Base-by-base conservation (phyloP, 2,797 vertebrate genomes). In the Spinibarbus caldwelli region DNA sequence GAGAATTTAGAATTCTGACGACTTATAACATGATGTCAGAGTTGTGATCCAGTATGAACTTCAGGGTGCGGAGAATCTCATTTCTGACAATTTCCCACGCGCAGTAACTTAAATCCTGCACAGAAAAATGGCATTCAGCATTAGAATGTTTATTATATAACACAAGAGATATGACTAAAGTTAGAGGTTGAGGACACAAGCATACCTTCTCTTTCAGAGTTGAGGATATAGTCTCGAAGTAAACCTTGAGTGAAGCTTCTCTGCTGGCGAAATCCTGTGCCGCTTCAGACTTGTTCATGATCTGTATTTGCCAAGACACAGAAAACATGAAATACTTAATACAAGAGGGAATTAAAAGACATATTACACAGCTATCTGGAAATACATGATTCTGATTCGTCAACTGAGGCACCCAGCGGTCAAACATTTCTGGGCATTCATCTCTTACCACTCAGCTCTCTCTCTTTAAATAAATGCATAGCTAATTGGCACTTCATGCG, bases 61-160 rank as follows among this genome's bases (percentile, higher is more conserved):
- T 41, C 3, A 91, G 71, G 14, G 67, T 81, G 15, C 9, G 31
- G 7, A 89, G 17, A 62, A 87, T 59, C 47, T 90, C 85, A 3
- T 80, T 67, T 34, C 89, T 75, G 5, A 79, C 83, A 5, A 89
- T 62, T 82, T 91, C 89, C 89, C 89, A 91, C 0, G 86, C 88
- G 1, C 90, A 91, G 62, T 38, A 70, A 17, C 87, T 76, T 23
- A 34, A 88, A 67, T 83, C 64, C 90, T 91, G 83, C 45, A 17
- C 5, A 64, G n/a, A 73, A 45, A 77, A 67, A 38, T 7, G n/a
- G 8, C 19, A 75, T 9, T 47, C 5, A 49, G 43, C 71, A 83
- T 47, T 1, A 84, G 7, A 26, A 49, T 4, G 2, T 11, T 5
- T 47, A 47, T 70, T 7, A 17, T 49, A 5, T 49, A 21, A 31